Base-by-base conservation (phyloP, 2,888 invertebrate genomes). In the Drosophila nr. medialis region DNA sequence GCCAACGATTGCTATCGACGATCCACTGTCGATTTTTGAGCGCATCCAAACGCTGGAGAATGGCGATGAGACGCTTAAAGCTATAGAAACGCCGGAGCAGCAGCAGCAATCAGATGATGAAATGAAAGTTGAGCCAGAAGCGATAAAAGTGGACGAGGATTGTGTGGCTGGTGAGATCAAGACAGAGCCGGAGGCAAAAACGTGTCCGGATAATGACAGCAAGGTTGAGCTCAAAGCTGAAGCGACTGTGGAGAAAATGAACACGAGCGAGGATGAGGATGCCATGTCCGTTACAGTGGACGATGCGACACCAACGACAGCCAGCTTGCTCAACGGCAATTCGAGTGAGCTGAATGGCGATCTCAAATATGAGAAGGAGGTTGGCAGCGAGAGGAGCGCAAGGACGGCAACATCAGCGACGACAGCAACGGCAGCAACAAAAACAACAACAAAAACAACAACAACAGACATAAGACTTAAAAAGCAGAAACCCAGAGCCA, bases 401-500 rank as follows among this genome's bases (percentile, higher is more conserved):
- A 60, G 45, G 24, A 53, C 51, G 51, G 38, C 49, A 42, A 24
- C 45, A 64, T 68, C 64, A 65, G 58, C 70, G 10, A n/a, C 55
- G 29, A 36, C 27, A 49, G 65, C 62, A 54, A 40, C 61, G 38
- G 29, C 40, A 61, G 62, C 65, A 66, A 59, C 70, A 75, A 24
- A 40, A 4, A 30, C 59, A 34, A 49, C 65, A 66, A 59, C 70
- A 75, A 24, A 40, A 4, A 30, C 59, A 34, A 49, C 40, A 67
- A 67, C 64, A 71, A 83, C 86, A 86, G 89, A 91, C 64, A 89
- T 91, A 91, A 91, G 90, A 86, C 91, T 91, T 91, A 91, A 90
- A 89, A 91, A 89, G 83, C 80, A 74, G 56, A 92, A 91, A 87
- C 77, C 87, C 24, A 81, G 92, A 89, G 91, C 92, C 60, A 93